Evolutionary conservation across 2,797 vertebrate species (phyloP).

Genomic region (Picus viridis): DNA sequence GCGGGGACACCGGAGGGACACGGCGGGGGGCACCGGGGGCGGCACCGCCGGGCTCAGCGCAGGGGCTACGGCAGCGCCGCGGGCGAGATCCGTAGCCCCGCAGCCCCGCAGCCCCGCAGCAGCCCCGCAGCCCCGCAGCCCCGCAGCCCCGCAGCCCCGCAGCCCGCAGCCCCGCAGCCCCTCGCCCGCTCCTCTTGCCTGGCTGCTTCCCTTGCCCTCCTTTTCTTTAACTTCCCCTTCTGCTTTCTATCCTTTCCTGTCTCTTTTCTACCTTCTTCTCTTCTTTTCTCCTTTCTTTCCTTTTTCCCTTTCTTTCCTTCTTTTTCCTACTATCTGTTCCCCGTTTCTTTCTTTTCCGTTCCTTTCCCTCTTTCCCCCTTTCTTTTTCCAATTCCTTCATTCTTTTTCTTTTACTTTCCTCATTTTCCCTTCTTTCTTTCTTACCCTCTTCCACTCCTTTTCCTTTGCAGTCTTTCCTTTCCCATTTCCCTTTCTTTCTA

Average conservation of each 20-base stretch:
- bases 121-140: background rate
- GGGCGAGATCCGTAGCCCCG: background rate
- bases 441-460: too few species aligned
- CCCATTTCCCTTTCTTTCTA: too few species aligned
- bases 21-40: background rate
- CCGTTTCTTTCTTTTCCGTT: background rate
- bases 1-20: constrained; percentile 12
- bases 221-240: too few species aligned
- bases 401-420: background rate
- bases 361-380: background rate
- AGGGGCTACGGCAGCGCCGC: background rate
- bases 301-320: too few species aligned
- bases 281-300: too few species aligned
- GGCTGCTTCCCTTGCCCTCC: too few species aligned
- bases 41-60: background rate
- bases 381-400: too few species aligned
- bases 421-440: background rate
- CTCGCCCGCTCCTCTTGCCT: background rate
- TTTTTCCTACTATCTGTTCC: background rate
- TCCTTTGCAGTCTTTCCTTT: too few species aligned
- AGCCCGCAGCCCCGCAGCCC: too few species aligned
- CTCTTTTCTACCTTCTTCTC: too few species aligned
- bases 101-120: background rate
- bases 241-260: too few species aligned
- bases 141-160: background rate